Evolutionary conservation across 2,797 vertebrate genomes (phyloP).

Genomic region (Sorex maritimensis): DNA sequence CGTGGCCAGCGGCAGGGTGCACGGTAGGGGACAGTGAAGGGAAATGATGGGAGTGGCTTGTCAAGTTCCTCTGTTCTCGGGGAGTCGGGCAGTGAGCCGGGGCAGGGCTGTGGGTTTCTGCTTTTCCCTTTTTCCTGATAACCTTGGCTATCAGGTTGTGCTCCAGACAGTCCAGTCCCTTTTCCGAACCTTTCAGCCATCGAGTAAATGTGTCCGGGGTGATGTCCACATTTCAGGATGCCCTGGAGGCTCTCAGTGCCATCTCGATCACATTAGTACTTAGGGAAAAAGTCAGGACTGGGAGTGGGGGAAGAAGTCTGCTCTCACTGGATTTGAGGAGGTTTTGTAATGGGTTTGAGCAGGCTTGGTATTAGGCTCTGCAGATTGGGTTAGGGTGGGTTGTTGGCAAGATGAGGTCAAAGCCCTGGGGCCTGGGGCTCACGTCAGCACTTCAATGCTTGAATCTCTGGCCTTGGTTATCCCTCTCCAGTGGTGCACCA

Average conservation of each 20-base stretch:
- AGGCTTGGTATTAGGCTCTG: too few relatives aligned
- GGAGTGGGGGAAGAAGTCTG: neutral
- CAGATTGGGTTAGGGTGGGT: neutral
- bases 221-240: neutral
- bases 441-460: neutral
- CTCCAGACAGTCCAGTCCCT: neutral
- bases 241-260: neutral
- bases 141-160: neutral
- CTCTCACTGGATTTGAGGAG: neutral
- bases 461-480: neutral
- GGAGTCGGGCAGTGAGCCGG: neutral
- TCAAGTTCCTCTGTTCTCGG: neutral
- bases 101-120: neutral
- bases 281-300: conserved; percentile 22
- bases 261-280: neutral
- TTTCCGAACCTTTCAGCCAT: neutral
- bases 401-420: neutral
- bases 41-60: neutral
- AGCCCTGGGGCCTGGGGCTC: neutral
- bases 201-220: neutral
- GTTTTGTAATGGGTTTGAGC: too few relatives aligned
- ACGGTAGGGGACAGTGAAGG: neutral
- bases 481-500: neutral
- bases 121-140: neutral
- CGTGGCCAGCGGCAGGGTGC: neutral